Evolutionary conservation across 2,797 vertebrate species (phyloP), one percentile per base, ranked within the genome.

Genomic region (Zonotrichia albicollis): DNA sequence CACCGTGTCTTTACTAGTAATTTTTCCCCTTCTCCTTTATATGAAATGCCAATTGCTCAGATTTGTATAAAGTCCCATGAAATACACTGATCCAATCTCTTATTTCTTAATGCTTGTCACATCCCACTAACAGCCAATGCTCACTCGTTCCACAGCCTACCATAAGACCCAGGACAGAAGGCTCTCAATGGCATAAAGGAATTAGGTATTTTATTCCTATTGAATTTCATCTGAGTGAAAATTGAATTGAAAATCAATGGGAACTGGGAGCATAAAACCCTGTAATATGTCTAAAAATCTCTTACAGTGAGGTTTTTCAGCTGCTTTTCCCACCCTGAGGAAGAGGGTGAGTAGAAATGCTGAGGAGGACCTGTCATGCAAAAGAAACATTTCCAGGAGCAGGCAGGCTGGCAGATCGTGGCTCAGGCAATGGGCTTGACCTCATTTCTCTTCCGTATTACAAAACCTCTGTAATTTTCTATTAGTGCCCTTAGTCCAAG

Each of bases 221-320:
- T 94, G 82, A 89, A 89, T 92, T 87, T 89, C 40, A 73, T 61
- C 76, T 83, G 84, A 92, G 82, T 93, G 87, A 95, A 93, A 95
- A 94, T 53, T 94, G 90, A 95, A 80, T 82, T 87, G 82, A 95
- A 95, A 93, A 65, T 83, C 90, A 83, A 18, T 40, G 62, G 73
- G 66, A 94, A 81, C 58, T 46, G 32, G 62, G 10, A 95, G 36
- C 26, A 65, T 54, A 91, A 92, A 84, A 38, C 40, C n/a, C 46
- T 81, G 51, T 61, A 87, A 68, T 17, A 27, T 11, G 36, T 57
- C 60, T 84, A 73, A 77, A 89, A 93, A 75, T 27, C 23, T 87
- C 70, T 77, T 65, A 51, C 13, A 57, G 36, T 34, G 36, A 93
- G 26, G 26, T 66, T 73, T 94, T 86, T 72, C 78, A 75, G 46